Evolutionary conservation across 2,113 vertebrate species (phyloP), one percentile per base, ranked within the genome.

Genomic region (Polypterus bichir): DNA sequence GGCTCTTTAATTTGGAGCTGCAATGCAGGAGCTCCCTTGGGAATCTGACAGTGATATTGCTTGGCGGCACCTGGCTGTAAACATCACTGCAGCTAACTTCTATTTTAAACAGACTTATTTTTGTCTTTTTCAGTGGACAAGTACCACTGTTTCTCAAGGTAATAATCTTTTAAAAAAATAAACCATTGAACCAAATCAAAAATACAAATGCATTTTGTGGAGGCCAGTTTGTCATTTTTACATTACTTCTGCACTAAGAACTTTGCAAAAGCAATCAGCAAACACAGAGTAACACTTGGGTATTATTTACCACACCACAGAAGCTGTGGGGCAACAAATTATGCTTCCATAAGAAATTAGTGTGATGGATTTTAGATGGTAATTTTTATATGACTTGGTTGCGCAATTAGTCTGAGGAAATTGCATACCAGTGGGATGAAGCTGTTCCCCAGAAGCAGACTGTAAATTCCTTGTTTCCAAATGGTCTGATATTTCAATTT

Each of bases 91-190:
- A 62, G 27, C 65, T 74, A 65, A 6, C 9, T 66, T 60, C 70
- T 74, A 63, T 79, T 79, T 79, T 73, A 73, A 64, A 74, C 56
- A 65, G 10, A 69, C 62, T 69, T 77, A 27, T 74, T 75, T 62
- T 63, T 72, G 69, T 75, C 71, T 71, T 49, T 71, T 72, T 74
- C 62, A 71, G 72, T 71, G 81, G 69, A 61, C 70, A 64, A 27
- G 69, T 69, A 45, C 3, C 6, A 45, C 27, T 58, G 67, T 63
- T 65, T 66, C 59, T 67, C 65, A 68, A 75, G 67, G 72, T 77
- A 82, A 78, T 72, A 69, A 80, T 27, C 27, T 27, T 27, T 27
- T 3, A 68, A 70, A 57, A 63, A 61, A 79, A 67, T 70, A 74
- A 76, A 64, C 73, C 75, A 67, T 71, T 61, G 71, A 27, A 27